Evolutionary conservation across 2,113 vertebrate species (phyloP), one percentile per base, ranked within the genome.

Genomic region (Dicerorhinus sumatrensis): DNA sequence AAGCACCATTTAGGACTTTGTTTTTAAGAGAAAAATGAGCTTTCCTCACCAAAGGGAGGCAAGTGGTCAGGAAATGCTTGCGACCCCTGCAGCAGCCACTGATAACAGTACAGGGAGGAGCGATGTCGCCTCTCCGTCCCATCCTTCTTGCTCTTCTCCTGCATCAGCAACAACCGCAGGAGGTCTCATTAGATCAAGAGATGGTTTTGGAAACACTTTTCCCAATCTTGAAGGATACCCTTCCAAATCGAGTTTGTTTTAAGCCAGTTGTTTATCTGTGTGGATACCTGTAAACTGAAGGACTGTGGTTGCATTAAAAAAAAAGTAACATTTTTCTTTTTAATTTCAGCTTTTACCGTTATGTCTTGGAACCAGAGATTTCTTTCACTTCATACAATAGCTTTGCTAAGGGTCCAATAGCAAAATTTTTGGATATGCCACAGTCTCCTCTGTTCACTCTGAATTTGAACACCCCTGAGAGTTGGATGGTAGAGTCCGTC

Each of bases 401-500:
- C 85, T 99, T 99, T 97, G 98, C 99, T 91, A 98, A 99, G 4
- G 99, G 99, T 62, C 99, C 99, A 63, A 98, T 99, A 98, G 99
- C 99, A 54, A 99, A 99, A 95, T 99, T 99, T 98, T 97, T 99
- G 97, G 99, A 99, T 98, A 99, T 99, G 99, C 99, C 99, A 21
- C 99, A 99, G 87, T 99, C 99, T 89, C 99, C 99, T 0, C 98
- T 99, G 69, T 99, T 99, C 97, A 99, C 99, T 65, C 98, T 99
- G 97, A 99, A 99, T 98, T 98, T 99, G 72, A 99, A 99, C 98
- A 99, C 99, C 23, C 99, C 99, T 0, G 99, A 99, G 98, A 99
- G 99, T 92, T 99, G 99, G 99, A 99, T 99, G 99, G 99, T 99
- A 54, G 99, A 99, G 96, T 99, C 99, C 31, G 99, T 99, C 79